A percentile compares a stretch with the other conserved stretches of the same genome.
Evolutionary conservation across 2,797 vertebrate species (phyloP).

Genomic region (Sus cebifrons): DNA sequence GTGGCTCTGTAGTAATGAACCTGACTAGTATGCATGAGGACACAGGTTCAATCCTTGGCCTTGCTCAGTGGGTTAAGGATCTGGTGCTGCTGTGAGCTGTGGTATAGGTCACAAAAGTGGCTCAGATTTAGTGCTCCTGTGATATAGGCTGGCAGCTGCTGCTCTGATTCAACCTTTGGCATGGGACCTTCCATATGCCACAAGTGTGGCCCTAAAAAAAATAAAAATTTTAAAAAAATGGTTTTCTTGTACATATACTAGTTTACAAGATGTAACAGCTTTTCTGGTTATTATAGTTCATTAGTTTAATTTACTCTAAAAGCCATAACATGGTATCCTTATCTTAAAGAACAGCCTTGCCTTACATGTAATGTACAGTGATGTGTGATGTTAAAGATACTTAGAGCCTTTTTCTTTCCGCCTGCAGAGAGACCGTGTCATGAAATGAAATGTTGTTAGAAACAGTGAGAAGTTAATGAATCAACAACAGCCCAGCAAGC

Average conservation of each 20-base stretch:
- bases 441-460: conserved; percentile 69
- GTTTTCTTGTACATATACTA: neutral
- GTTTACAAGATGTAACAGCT: neutral
- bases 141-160: too few species aligned
- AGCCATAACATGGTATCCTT: neutral
- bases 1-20: too few species aligned
- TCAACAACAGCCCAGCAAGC: conserved; percentile 52
- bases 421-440: neutral
- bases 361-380: neutral
- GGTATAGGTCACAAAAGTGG: too few species aligned
- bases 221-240: too few species aligned
- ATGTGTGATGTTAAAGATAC: neutral
- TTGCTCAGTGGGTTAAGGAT: too few species aligned
- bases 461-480: conserved; percentile 63
- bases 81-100: too few species aligned
- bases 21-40: too few species aligned
- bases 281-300: neutral
- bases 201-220: too few species aligned
- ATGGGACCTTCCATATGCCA: too few species aligned
- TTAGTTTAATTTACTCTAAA: conserved; percentile 27
- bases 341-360: neutral
- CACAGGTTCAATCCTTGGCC: too few species aligned
- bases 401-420: neutral
- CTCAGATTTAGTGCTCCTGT: too few species aligned
- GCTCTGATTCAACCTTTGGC: too few species aligned